A percentile compares a stretch with the other conserved stretches of the same genome.
Conservation (phyloP, 2,888 invertebrate species). For the Lottia scabra region DNA sequence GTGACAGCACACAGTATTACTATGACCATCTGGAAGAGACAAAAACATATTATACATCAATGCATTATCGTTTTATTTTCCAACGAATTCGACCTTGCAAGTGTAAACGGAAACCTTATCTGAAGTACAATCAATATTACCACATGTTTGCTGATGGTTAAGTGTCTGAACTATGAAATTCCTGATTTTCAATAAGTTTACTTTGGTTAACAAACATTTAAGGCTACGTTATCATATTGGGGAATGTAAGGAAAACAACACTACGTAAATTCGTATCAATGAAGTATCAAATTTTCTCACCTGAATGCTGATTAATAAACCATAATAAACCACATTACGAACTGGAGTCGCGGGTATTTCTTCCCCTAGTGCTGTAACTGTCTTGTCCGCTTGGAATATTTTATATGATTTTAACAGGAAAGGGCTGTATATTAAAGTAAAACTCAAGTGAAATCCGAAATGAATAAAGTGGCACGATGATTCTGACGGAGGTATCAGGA, state of each 20-base stretch:
- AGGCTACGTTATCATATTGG: too few species aligned
- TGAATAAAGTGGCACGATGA: slow-evolving; percentile 31
- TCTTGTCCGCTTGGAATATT: slow-evolving; percentile 40
- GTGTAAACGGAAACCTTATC: too few species aligned
- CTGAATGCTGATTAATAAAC: background rate
- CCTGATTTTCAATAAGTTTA: too few species aligned
- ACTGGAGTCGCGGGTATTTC: background rate
- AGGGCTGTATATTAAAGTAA: slow-evolving; percentile 41
- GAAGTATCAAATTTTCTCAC: background rate
- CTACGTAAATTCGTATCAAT: too few species aligned
- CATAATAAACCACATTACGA: background rate
- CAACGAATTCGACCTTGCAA: too few species aligned
- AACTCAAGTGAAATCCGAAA: slow-evolving; percentile 39
- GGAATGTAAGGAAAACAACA: too few species aligned
- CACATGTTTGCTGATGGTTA: too few species aligned
- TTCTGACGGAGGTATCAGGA: slow-evolving; percentile 28
- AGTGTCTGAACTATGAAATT: too few species aligned
- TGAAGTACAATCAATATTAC: too few species aligned
- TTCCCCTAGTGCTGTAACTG: background rate
- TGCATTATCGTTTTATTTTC: background rate
- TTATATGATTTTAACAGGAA: slow-evolving; percentile 44
- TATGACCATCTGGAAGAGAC: slow-evolving; percentile 38
- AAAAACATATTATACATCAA: background rate
- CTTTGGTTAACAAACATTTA: too few species aligned
- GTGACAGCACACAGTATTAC: slow-evolving; percentile 26